Base-by-base conservation (phyloP, 1,140 invertebrate genomes). In the Araneus ventricosus region DNA sequence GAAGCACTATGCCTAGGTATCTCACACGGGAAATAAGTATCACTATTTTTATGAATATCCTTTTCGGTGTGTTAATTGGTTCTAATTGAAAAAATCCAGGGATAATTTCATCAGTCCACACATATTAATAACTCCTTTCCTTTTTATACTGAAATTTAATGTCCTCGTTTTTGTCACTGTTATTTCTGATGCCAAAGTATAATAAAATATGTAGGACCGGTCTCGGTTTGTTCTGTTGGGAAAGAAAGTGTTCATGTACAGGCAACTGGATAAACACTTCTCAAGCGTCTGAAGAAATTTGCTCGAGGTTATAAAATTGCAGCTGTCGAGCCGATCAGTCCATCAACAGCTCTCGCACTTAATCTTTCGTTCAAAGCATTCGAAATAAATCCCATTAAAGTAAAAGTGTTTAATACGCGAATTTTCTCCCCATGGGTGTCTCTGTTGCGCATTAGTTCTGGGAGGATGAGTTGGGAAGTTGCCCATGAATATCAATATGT, bases 401-500 rank as follows among this genome's bases (percentile, higher is more conserved):
- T 63, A 63, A n/a, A 63, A 63, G 70, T 75, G 20, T 37, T 75
- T 75, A 30, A 75, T 75, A 30, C 17, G 4, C 30, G 10, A 20
- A 22, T 30, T 22, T 20, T 75, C 17, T 30, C 34, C 30, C 27
- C n/a, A n/a, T 8, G 61, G n/a, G 61, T 63, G n/a, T 63, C 22
- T 8, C 27, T 27, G 61, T 27, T n/a, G 67, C 30, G 27, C 67
- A 30, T 30, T 75, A 34, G 27, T 75, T 75, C 7, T 75, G 10
- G 67, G 17, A 14, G 70, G 70, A 30, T 20, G 30, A 30, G 17
- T 70, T 34, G 30, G 70, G 70, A 34, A 37, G 70, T 75, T 75
- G 70, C 20, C 70, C 70, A 37, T 75, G 70, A 75, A 37, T 75
- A 75, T 75, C 30, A 75, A 75, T 75, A 75, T 75, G 70, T 75